Percentiles rank a stretch among this genome's conserved stretches.
Conservation (phyloP, 92 coral and sea anemone species). For the Epizoanthus illoricatus region DNA sequence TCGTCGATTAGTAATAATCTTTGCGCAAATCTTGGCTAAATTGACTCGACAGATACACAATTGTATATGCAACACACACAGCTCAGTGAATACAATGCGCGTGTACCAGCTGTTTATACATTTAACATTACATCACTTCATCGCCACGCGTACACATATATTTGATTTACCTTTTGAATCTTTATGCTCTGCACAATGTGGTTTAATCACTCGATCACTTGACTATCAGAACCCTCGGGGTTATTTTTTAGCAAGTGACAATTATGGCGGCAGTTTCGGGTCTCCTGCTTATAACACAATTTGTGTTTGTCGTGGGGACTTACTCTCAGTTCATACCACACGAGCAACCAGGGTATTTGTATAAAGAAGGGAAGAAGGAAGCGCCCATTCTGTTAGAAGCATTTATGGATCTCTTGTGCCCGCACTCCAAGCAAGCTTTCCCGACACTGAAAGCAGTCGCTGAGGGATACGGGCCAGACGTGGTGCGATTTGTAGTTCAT, state of each 20-base stretch:
- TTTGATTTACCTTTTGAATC: neutral
- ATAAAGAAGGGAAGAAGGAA: conserved; percentile 33
- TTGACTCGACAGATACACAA: too few species aligned
- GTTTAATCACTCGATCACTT: conserved; percentile 3
- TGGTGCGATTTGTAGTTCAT: conserved; percentile 26
- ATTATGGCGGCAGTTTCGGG: neutral
- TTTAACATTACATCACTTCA: conserved; percentile 5
- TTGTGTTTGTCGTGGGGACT: neutral
- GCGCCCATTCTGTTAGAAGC: conserved; percentile 35
- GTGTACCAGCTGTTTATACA: neutral
- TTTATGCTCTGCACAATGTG: neutral
- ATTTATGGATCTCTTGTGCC: conserved; percentile 30
- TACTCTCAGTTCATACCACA: conserved; percentile 28
- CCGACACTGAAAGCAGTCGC: conserved; percentile 36
- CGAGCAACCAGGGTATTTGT: conserved; percentile 37
- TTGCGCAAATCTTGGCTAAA: too few species aligned
- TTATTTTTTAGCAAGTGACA: neutral
- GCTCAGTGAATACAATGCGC: too few species aligned
- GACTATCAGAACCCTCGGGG: neutral
- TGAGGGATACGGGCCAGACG: conserved; percentile 31
- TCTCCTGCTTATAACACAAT: neutral
- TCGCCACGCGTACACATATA: neutral
- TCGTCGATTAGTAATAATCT: too few species aligned
- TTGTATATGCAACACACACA: too few species aligned
- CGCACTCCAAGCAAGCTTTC: conserved; percentile 22